Base-by-base conservation (phyloP, 2,797 vertebrate genomes). In the Myripristis murdjan region DNA sequence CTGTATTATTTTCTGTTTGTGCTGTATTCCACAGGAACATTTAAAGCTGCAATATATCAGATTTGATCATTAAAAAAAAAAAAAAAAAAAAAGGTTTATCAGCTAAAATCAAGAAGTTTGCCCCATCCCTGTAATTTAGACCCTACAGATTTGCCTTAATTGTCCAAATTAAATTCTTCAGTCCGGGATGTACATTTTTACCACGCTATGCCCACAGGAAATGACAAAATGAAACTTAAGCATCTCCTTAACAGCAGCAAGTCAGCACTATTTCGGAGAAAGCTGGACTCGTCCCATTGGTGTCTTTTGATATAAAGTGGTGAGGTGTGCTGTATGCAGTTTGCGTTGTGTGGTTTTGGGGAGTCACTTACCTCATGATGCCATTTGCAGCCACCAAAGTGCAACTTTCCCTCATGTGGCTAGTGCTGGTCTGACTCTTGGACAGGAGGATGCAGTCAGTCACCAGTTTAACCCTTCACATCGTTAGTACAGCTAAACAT, bases 141-240 rank as follows among this genome's bases (percentile, higher is more conserved):
- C 4, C 44, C 49, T 73, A 23, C 41, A 48, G 33, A 57, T 53
- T 54, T 28, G 37, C 18, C 46, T 11, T 2, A 31, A 49, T 39
- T 22, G 35, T 3, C 35, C 35, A 39, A 39, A 39, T 39, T 2
- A 7, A 35, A 35, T 35, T 31, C 28, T 31, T 4, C 4, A 4
- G 28, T 31, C 7, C 4, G 28, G 28, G 2, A 35, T 35, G 8
- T 8, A 35, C 7, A 35, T 10, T 35, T 35, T n/a, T n/a, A n/a
- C n/a, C n/a, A n/a, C n/a, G n/a, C 10, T 39, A 10, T 10, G 11
- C 15, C 12, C 18, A 24, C 22, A 51, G 55, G 43, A 69, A 61
- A 54, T 48, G 23, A 63, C 24, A 55, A 46, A 47, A 16, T 55
- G 14, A 33, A 43, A 43, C 10, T 41, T 43, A 53, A 73, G 14